phyloP scores from a whole-genome alignment of 2,113 vertebrate species.

The Ammodytes marinus region DNA sequence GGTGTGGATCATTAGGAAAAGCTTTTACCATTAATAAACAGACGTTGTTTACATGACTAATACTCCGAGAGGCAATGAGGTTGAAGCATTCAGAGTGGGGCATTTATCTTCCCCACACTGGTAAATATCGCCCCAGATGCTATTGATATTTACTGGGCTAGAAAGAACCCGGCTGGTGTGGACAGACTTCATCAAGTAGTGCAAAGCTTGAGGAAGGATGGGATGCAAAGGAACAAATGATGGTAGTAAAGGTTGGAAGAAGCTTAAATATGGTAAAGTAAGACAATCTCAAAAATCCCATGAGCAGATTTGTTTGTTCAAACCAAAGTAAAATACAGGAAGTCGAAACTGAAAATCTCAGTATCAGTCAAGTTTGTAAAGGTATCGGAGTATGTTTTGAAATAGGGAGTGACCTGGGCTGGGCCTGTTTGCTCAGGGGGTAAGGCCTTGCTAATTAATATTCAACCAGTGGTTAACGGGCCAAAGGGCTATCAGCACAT shows the following conservation, averaged over 20 bases:
- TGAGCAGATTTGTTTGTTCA: conserved; percentile 8
- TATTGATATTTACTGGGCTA: conserved; percentile 70
- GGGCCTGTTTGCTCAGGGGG: conserved; percentile 69
- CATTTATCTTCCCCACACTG: conserved; percentile 80
- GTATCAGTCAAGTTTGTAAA: background rate
- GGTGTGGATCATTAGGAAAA: conserved; percentile 83
- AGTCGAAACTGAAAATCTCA: conserved; percentile 14
- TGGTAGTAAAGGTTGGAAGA: background rate
- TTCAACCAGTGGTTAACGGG: conserved; percentile 63
- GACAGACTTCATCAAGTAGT: conserved; percentile 42
- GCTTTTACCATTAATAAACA: conserved; percentile 84
- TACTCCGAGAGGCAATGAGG: conserved; percentile 79
- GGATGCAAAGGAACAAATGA: background rate
- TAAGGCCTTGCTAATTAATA: conserved; percentile 63
- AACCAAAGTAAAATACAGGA: conserved; percentile 16
- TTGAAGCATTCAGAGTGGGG: conserved; percentile 74
- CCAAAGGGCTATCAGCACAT: conserved; percentile 30
- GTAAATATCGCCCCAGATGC: conserved; percentile 77
- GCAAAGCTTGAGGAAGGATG: conserved; percentile 17
- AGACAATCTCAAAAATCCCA: background rate
- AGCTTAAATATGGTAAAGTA: background rate
- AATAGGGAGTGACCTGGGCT: conserved; percentile 36
- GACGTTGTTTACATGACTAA: conserved; percentile 82
- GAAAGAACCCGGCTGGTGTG: conserved; percentile 38
- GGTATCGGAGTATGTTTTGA: conserved; percentile 24